Conservation (phyloP, 2,888 invertebrate species). For the Spilosoma lubricipeda region DNA sequence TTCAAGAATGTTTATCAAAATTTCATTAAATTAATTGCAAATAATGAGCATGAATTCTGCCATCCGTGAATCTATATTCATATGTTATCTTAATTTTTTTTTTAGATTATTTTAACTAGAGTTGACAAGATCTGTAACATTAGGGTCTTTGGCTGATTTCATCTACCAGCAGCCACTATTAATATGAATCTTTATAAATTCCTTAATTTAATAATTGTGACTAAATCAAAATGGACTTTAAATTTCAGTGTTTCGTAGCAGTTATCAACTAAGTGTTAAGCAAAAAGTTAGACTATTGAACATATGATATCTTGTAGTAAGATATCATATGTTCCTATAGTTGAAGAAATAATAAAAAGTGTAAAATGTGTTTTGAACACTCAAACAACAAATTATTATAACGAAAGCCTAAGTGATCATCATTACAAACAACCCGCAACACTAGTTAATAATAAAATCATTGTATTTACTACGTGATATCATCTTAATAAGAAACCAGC, state of each 20-base stretch:
- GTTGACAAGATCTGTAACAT: too few relatives aligned
- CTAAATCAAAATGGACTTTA: too few relatives aligned
- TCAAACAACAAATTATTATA: neutral
- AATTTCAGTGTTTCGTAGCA: too few relatives aligned
- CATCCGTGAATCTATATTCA: neutral
- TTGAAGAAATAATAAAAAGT: neutral
- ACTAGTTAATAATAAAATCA: neutral
- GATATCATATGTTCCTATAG: too few relatives aligned
- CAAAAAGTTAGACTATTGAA: too few relatives aligned
- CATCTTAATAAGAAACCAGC: conserved; percentile 20
- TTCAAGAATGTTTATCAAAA: conserved; percentile 8
- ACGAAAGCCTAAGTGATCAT: neutral
- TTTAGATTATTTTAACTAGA: too few relatives aligned
- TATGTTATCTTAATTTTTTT: neutral
- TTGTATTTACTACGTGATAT: neutral
- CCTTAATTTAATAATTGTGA: too few relatives aligned
- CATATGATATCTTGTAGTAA: too few relatives aligned
- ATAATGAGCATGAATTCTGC: neutral
- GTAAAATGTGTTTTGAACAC: neutral
- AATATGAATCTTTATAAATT: too few relatives aligned
- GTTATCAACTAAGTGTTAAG: too few relatives aligned
- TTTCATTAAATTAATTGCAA: neutral
- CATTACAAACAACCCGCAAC: neutral
- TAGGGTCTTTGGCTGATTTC: too few relatives aligned
- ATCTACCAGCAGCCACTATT: too few relatives aligned